These are phyloP conservation scores for Copsychus sechellarum DNA, from an alignment of 2,113 vertebrate species.

Conservation along the genomic window DNA sequence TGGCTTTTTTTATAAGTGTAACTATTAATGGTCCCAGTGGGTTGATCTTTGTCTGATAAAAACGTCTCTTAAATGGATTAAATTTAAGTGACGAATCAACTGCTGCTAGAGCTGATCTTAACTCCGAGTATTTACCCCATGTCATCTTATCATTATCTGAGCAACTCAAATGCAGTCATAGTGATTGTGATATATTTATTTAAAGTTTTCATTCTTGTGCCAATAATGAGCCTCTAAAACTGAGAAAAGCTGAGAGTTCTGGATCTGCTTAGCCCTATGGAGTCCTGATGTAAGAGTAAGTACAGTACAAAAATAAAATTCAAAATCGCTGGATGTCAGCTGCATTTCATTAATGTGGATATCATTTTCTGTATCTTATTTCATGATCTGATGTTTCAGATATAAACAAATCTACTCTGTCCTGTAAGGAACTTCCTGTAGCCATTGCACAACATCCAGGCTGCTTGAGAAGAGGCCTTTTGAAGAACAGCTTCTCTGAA, in stretches of 20 bases:
- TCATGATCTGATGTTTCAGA: conserved; percentile 29
- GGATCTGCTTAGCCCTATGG: not conserved
- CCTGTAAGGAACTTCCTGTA: not conserved
- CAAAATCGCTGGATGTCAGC: not conserved
- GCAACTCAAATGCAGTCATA: not conserved
- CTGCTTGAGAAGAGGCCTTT: not conserved
- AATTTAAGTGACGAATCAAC: not conserved
- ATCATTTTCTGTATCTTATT: conserved; percentile 23
- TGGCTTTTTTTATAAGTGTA: conserved; percentile 15
- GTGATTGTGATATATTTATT: conserved; percentile 7
- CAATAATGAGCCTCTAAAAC: conserved; percentile 14
- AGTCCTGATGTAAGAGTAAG: not conserved
- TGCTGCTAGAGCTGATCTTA: not conserved
- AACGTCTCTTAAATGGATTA: not conserved
- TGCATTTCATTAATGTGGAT: conserved; percentile 33
- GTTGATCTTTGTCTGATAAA: conserved; percentile 43
- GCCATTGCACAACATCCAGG: not conserved
- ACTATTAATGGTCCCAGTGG: conserved; percentile 31
- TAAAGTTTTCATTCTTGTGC: not conserved
- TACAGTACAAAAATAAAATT: not conserved
- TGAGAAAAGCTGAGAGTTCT: not conserved
- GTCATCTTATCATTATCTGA: conserved; percentile 13
- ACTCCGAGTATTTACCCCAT: not conserved
- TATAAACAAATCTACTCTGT: not conserved
- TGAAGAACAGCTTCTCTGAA: not conserved